Percentiles rank a stretch among this genome's conserved stretches.
phyloP scores from a whole-genome alignment of 2,797 vertebrate genomes.

The Scomberomorus guttatus region DNA sequence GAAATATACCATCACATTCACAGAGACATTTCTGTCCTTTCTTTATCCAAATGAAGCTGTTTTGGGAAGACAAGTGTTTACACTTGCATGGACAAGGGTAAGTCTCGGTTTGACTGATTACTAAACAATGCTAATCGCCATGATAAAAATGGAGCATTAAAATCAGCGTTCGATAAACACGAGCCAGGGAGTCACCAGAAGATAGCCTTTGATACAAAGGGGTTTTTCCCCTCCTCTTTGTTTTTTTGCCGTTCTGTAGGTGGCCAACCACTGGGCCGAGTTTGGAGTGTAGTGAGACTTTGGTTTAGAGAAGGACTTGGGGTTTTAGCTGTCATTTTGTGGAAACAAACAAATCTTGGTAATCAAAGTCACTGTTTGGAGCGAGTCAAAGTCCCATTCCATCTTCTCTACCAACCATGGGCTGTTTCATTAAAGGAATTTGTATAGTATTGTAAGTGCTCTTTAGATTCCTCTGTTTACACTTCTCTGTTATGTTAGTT shows the following conservation, averaged over 20 bases:
- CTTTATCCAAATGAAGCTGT: slow-evolving; percentile 70
- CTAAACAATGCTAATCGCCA: slow-evolving; percentile 83
- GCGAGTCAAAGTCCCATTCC: slow-evolving; percentile 68
- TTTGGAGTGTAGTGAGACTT: slow-evolving; percentile 72
- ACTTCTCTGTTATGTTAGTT: slow-evolving; percentile 27
- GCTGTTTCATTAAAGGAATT: slow-evolving; percentile 60
- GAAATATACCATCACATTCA: slow-evolving; percentile 62
- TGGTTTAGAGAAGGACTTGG: slow-evolving; percentile 75
- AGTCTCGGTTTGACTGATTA: slow-evolving; percentile 77
- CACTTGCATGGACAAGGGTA: slow-evolving; percentile 70
- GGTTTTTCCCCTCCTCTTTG: slow-evolving; percentile 61
- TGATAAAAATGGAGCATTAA: slow-evolving; percentile 82
- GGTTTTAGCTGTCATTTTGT: slow-evolving; percentile 80
- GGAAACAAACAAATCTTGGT: slow-evolving; percentile 82
- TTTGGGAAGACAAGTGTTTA: slow-evolving; percentile 80
- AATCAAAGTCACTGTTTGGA: slow-evolving; percentile 82
- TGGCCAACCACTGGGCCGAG: slow-evolving; percentile 74
- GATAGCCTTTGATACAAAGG: slow-evolving; percentile 78
- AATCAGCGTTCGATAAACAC: slow-evolving; percentile 82
- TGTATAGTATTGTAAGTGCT: slow-evolving; percentile 62
- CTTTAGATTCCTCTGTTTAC: slow-evolving; percentile 61
- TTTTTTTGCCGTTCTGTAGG: slow-evolving; percentile 66
- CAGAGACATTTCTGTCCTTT: slow-evolving; percentile 70
- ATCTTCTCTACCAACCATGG: slow-evolving; percentile 58
- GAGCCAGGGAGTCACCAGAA: slow-evolving; percentile 68